Evolutionary conservation across 2,888 invertebrate genomes (phyloP).

Genomic region (Hedya salicella): DNA sequence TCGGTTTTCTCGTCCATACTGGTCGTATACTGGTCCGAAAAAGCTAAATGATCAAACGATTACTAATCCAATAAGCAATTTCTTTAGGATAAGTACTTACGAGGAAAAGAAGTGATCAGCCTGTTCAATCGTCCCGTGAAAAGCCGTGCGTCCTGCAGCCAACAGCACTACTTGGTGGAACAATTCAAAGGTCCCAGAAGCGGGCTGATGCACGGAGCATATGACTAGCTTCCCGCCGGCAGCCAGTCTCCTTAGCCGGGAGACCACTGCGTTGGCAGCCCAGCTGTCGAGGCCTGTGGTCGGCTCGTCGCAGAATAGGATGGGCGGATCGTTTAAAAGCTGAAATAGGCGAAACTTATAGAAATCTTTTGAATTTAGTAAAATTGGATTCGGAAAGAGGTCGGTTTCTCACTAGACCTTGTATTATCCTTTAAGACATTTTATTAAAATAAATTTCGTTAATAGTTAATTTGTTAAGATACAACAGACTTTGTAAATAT

Average conservation of each 20-base stretch:
- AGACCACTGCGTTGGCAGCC: constrained; percentile 92
- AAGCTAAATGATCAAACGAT: too few relatives aligned
- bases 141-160: constrained; percentile 91
- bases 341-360: constrained; percentile 59
- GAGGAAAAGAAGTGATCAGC: constrained; percentile 88
- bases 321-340: constrained; percentile 94
- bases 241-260: constrained; percentile 87
- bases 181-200: constrained; percentile 92
- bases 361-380: too few relatives aligned
- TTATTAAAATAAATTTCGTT: too few relatives aligned
- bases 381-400: too few relatives aligned
- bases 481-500: too few relatives aligned
- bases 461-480: too few relatives aligned
- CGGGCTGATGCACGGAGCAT: constrained; percentile 96
- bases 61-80: too few relatives aligned
- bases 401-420: too few relatives aligned
- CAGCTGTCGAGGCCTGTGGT: constrained; percentile 97
- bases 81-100: constrained; percentile 81
- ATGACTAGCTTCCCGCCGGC: constrained; percentile 91
- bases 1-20: too few relatives aligned
- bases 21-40: too few relatives aligned
- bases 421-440: too few relatives aligned
- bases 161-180: constrained; percentile 92
- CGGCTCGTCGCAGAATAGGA: constrained; percentile 97
- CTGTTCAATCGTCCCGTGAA: constrained; percentile 89